Evolutionary conservation across 2,113 vertebrate species (phyloP).

Genomic region (Pangasianodon gigas): DNA sequence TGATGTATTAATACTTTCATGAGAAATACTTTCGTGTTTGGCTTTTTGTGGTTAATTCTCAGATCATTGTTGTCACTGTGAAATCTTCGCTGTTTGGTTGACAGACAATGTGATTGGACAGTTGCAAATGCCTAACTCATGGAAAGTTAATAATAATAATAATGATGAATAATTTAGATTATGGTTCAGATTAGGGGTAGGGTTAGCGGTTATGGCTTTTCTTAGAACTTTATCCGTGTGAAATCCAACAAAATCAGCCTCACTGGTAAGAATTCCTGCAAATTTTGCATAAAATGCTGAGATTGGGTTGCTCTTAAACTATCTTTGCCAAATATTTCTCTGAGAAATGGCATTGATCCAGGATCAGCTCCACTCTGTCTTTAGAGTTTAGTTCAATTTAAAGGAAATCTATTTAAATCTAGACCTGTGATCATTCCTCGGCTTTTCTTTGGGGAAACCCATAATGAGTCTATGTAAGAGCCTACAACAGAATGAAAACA

Average conservation of each 20-base stretch:
- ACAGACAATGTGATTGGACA: background rate
- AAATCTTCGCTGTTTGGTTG: background rate
- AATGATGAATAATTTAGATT: background rate
- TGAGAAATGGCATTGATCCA: background rate
- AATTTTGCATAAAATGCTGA: background rate
- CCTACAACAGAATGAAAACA: background rate
- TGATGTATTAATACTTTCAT: conserved; percentile 32
- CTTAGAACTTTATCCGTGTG: background rate
- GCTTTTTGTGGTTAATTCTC: conserved; percentile 14
- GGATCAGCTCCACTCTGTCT: background rate
- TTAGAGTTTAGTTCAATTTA: background rate
- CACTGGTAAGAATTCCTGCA: background rate
- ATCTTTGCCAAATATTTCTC: background rate
- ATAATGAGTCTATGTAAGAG: background rate
- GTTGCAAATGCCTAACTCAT: background rate
- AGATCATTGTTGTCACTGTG: background rate
- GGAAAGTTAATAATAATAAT: background rate
- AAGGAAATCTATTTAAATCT: background rate
- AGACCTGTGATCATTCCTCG: background rate
- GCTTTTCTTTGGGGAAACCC: background rate
- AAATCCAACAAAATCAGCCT: conserved; percentile 5
- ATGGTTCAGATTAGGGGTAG: background rate
- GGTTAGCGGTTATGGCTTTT: background rate
- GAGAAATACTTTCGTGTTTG: background rate
- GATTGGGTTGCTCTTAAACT: background rate